These are phyloP conservation scores for Drosophila lini DNA, from an alignment of 1,140 invertebrate species.

Conservation along the genomic window DNA sequence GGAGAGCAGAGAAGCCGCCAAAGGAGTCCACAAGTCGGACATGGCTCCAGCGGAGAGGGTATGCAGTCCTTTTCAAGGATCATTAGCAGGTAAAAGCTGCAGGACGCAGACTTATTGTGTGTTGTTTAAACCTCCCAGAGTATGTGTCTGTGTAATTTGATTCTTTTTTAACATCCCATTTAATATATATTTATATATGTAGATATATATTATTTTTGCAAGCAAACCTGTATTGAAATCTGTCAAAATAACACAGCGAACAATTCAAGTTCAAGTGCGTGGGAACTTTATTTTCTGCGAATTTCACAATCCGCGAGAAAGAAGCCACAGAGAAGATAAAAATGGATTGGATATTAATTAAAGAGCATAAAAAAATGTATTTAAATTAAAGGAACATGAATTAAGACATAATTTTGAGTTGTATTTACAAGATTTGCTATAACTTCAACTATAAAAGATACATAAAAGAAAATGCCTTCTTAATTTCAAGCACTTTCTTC, in stretches of 20 bases:
- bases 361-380: neutral
- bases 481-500: neutral
- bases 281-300: constrained; percentile 72
- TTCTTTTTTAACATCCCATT: constrained; percentile 44
- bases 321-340: neutral
- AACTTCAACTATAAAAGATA: neutral
- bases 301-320: constrained; percentile 27
- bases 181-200: neutral
- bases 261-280: constrained; percentile 80
- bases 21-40: constrained; percentile 48
- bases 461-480: neutral
- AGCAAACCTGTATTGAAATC: constrained; percentile 37
- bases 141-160: constrained; percentile 69
- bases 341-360: neutral
- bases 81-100: constrained; percentile 71
- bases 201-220: constrained; percentile 15
- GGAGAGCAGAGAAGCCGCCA: constrained; percentile 30
- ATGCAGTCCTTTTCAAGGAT: constrained; percentile 48
- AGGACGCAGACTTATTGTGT: constrained; percentile 49
- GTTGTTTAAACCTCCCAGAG: constrained; percentile 7
- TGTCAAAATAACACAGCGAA: constrained; percentile 63
- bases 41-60: constrained; percentile 60
- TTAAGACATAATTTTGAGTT: neutral
- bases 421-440: neutral
- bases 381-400: neutral